Percentiles rank a stretch among this genome's conserved stretches.
These are phyloP conservation scores for Engraulis encrasicolus DNA, from an alignment of 2,113 vertebrate genomes.

Conservation along the genomic window DNA sequence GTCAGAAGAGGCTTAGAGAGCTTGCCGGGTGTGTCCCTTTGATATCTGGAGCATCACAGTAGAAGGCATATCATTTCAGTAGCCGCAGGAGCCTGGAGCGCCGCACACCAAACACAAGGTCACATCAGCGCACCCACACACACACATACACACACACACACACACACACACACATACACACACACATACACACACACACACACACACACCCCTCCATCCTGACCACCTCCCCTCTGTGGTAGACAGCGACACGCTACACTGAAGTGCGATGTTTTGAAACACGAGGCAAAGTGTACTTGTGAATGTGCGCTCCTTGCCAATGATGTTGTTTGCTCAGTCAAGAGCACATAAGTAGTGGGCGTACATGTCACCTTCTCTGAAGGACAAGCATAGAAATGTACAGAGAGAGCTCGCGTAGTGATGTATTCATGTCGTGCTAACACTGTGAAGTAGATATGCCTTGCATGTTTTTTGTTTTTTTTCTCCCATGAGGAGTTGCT, in stretches of 20 bases:
- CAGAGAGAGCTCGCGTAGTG: no score
- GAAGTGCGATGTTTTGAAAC: neutral
- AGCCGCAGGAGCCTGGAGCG: neutral
- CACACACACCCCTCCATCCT: no score
- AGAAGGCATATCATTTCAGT: slow-evolving; percentile 8
- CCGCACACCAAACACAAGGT: neutral
- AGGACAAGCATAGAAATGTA: neutral
- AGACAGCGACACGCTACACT: neutral
- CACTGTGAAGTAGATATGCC: no score
- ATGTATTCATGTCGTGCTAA: no score
- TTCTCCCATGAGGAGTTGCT: no score
- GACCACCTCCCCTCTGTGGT: neutral
- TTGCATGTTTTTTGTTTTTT: no score
- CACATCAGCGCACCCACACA: neutral
- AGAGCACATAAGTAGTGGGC: neutral
- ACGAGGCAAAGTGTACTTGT: neutral
- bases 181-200: no score
- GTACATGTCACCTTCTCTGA: neutral
- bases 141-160: no score
- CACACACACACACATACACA: no score
- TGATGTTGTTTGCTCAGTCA: neutral
- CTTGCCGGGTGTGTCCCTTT: neutral
- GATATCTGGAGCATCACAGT: neutral
- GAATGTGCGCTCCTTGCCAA: neutral
- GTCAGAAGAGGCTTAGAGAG: neutral